phyloP scores from a whole-genome alignment of 2,888 invertebrate genomes.

The Cosmorhoe ocellata region DNA sequence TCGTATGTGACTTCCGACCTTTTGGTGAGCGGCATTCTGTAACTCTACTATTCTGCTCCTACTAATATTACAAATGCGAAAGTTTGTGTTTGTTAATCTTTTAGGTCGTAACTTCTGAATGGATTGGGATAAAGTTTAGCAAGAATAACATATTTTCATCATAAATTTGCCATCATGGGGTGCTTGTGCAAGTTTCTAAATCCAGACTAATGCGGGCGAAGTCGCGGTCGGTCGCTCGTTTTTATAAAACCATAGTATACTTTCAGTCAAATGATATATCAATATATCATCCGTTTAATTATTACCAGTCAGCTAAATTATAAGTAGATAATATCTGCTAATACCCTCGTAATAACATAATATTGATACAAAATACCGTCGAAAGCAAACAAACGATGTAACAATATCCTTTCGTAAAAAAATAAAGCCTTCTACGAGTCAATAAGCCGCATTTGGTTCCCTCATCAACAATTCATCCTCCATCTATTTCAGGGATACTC shows the following conservation, averaged over 20 bases:
- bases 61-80: too few relatives aligned
- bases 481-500: slow-evolving; percentile 47
- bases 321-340: not conserved
- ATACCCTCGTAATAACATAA: not conserved
- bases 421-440: slow-evolving; percentile 24
- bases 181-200: too few relatives aligned
- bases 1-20: slow-evolving; percentile 33
- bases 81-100: too few relatives aligned
- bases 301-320: too few relatives aligned
- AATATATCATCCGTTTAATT: slow-evolving; percentile 8
- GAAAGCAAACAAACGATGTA: slow-evolving; percentile 4
- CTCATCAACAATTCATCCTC: slow-evolving; percentile 39
- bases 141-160: too few relatives aligned
- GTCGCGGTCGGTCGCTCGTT: too few relatives aligned
- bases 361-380: not conserved
- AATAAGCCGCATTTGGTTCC: slow-evolving; percentile 25
- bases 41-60: too few relatives aligned
- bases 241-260: not conserved
- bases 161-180: too few relatives aligned
- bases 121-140: too few relatives aligned
- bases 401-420: slow-evolving; percentile 13
- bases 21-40: slow-evolving; percentile 15
- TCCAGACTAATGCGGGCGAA: too few relatives aligned
- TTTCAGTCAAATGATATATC: slow-evolving; percentile 17
- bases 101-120: too few relatives aligned